These are phyloP conservation scores for Galemys pyrenaicus DNA, from an alignment of 2,113 vertebrate species.

Conservation along the genomic window DNA sequence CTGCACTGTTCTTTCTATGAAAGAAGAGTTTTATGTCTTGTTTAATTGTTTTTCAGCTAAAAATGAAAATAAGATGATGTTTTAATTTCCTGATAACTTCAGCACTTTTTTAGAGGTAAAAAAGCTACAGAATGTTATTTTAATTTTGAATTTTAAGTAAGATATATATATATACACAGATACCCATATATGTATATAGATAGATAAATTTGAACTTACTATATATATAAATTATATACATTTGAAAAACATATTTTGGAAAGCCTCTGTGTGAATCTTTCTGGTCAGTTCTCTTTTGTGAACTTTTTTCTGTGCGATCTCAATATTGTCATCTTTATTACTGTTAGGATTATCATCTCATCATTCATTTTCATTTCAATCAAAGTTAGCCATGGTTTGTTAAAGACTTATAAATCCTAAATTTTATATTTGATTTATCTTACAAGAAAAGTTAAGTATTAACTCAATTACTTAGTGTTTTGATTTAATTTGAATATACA, in stretches of 20 bases:
- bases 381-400: neutral
- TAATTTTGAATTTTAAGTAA: too few relatives aligned
- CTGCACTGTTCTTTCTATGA: neutral
- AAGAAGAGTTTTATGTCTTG: neutral
- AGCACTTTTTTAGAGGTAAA: neutral
- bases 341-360: neutral
- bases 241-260: neutral
- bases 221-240: neutral
- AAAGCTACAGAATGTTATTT: neutral
- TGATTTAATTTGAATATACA: neutral
- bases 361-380: neutral
- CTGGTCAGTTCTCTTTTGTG: neutral
- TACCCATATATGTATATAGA: too few relatives aligned
- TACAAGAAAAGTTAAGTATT: neutral
- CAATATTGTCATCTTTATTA: neutral
- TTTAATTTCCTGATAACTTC: conserved; percentile 30
- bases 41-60: conserved; percentile 34
- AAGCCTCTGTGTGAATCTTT: neutral
- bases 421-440: conserved; percentile 26
- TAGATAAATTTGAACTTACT: too few relatives aligned
- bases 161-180: too few relatives aligned
- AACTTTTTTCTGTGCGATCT: neutral
- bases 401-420: neutral
- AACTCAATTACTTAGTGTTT: neutral
- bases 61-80: conserved; percentile 28